phyloP scores from a whole-genome alignment of 2,797 vertebrate species.

The Mormyrops attenuatus region DNA sequence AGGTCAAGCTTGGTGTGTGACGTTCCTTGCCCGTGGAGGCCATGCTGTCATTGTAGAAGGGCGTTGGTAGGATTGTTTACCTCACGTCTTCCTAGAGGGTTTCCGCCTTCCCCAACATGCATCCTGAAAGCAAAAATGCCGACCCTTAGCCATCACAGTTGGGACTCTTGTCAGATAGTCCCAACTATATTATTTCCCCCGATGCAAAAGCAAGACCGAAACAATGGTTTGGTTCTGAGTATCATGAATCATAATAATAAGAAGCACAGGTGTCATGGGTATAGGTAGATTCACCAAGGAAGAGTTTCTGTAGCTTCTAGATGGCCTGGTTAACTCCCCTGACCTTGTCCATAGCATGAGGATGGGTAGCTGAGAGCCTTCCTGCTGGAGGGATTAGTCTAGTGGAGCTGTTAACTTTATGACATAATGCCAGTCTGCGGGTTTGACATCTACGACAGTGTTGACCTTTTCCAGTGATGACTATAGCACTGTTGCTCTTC shows the following conservation, averaged over 20 bases:
- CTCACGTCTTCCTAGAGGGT: neutral
- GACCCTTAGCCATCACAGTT: neutral
- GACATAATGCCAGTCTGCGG: neutral
- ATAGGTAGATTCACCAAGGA: neutral
- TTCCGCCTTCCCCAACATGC: neutral
- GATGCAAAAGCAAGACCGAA: neutral
- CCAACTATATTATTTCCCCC: neutral
- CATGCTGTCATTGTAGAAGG: neutral
- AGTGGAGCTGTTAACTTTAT: neutral
- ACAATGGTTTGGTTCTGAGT: neutral
- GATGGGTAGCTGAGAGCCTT: neutral
- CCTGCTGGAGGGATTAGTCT: neutral
- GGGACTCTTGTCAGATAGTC: neutral
- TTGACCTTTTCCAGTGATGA: constrained; percentile 18
- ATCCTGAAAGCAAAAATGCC: neutral
- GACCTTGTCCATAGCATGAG: neutral
- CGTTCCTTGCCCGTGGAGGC: neutral
- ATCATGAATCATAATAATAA: neutral
- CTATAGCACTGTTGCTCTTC: constrained; percentile 1
- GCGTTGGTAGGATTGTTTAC: neutral
- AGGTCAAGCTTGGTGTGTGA: constrained; percentile 15
- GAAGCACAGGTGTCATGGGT: neutral
- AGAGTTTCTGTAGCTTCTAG: neutral
- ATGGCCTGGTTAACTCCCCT: neutral
- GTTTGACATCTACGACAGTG: neutral